Conservation (phyloP, 2,888 invertebrate genomes). For the Lycocerus yunnanus region DNA sequence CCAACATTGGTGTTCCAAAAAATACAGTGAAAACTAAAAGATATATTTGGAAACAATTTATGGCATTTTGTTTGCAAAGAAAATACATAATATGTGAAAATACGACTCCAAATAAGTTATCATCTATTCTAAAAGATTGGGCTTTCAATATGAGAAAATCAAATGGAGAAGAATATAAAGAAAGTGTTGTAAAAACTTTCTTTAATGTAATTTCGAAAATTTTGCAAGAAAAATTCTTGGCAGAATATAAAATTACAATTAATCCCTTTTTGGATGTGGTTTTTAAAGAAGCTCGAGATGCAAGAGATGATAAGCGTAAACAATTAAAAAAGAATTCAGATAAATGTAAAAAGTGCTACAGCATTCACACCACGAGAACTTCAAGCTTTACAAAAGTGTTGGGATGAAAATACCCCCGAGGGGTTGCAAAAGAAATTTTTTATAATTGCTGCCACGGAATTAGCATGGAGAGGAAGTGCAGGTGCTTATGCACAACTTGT, state of each 20-base stretch:
- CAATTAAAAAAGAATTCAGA: constrained; percentile 19
- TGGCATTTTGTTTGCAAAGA: constrained; percentile 9
- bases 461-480: constrained; percentile 5
- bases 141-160: constrained; percentile 30
- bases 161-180: constrained; percentile 33
- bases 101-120: constrained; percentile 6
- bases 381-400: not conserved
- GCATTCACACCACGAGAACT: constrained; percentile 21
- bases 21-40: constrained; percentile 17
- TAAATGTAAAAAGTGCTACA: constrained; percentile 26
- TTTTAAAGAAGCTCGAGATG: constrained; percentile 22
- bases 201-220: constrained; percentile 30
- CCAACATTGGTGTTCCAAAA: not conserved
- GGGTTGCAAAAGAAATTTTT: constrained; percentile 27
- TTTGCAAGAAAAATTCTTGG: constrained; percentile 20
- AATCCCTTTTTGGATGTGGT: constrained; percentile 19
- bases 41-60: constrained; percentile 24
- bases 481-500: not conserved
- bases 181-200: constrained; percentile 26
- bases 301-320: constrained; percentile 16
- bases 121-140: constrained; percentile 26
- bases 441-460: constrained; percentile 24
- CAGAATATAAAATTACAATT: constrained; percentile 13
- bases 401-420: constrained; percentile 13
- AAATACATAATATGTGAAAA: constrained; percentile 2